These are phyloP conservation scores for Amphipyra tragopoginis DNA, from an alignment of 2,888 invertebrate genomes.

Conservation along the genomic window DNA sequence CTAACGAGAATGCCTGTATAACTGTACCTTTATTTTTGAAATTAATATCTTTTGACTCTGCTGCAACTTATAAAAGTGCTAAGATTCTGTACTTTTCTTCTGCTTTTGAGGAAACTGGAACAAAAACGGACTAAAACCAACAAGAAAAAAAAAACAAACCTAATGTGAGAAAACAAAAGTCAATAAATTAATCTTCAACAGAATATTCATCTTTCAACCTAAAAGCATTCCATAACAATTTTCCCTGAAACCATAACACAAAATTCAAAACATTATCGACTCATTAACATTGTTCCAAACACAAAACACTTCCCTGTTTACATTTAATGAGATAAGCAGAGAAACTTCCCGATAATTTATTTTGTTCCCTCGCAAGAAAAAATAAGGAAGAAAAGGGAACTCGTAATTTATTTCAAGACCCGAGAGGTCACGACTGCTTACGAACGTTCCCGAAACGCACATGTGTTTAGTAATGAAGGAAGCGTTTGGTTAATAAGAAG, in stretches of 20 bases:
- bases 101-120: no score
- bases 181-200: not conserved
- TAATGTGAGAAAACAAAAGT: not conserved
- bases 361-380: slow-evolving; percentile 19
- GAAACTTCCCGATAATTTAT: slow-evolving; percentile 44
- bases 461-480: slow-evolving; percentile 26
- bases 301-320: slow-evolving; percentile 20
- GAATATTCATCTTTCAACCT: slow-evolving; percentile 4
- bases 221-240: not conserved
- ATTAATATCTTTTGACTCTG: no score
- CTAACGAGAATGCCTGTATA: no score
- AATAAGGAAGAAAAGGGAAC: slow-evolving; percentile 19
- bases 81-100: no score
- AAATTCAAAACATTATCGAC: slow-evolving; percentile 20
- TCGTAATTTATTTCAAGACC: slow-evolving; percentile 53
- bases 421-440: slow-evolving; percentile 27
- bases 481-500: slow-evolving; percentile 9
- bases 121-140: no score
- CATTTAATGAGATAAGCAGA: slow-evolving; percentile 34
- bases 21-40: no score
- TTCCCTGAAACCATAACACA: not conserved
- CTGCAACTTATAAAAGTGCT: no score
- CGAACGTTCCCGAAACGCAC: slow-evolving; percentile 22
- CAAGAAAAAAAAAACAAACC: not conserved
- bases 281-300: slow-evolving; percentile 44